A percentile compares a stretch with the other conserved stretches of the same genome.
These are phyloP conservation scores for Batillaria attramentaria DNA, from an alignment of 1,140 invertebrate species.

Conservation along the genomic window DNA sequence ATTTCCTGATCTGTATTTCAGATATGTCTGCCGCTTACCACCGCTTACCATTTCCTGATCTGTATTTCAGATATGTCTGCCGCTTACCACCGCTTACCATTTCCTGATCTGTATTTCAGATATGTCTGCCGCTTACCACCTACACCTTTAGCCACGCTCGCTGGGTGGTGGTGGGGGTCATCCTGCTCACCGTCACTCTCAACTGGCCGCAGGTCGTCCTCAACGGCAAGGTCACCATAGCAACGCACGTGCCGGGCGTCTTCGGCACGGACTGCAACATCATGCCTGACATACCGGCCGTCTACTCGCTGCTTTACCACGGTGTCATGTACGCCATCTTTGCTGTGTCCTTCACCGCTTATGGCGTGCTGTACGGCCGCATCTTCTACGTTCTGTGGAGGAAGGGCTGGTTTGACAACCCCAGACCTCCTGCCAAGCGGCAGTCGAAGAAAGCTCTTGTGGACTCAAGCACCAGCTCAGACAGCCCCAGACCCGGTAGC, in stretches of 20 bases:
- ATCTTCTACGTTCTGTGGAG: conserved; percentile 25
- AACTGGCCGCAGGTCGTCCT: conserved; percentile 17
- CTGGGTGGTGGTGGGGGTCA: background rate
- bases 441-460: too few species aligned
- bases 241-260: conserved; percentile 20
- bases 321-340: background rate
- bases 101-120: background rate
- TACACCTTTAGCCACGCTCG: conserved; percentile 7
- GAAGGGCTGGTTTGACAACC: conserved; percentile 5
- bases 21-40: background rate
- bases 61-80: conserved; percentile 8
- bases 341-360: conserved; percentile 3
- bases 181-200: background rate
- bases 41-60: background rate
- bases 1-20: too few species aligned
- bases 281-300: background rate
- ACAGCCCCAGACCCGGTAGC: too few species aligned
- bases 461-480: too few species aligned
- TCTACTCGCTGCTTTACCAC: conserved; percentile 21
- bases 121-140: conserved; percentile 6
- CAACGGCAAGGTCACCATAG: conserved; percentile 23
- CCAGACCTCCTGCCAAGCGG: background rate
- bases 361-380: conserved; percentile 12
- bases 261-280: conserved; percentile 25
- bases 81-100: background rate